Evolutionary conservation across 2,888 invertebrate species (phyloP), one percentile per base, ranked within the genome.

Genomic region (Allygus modestus): DNA sequence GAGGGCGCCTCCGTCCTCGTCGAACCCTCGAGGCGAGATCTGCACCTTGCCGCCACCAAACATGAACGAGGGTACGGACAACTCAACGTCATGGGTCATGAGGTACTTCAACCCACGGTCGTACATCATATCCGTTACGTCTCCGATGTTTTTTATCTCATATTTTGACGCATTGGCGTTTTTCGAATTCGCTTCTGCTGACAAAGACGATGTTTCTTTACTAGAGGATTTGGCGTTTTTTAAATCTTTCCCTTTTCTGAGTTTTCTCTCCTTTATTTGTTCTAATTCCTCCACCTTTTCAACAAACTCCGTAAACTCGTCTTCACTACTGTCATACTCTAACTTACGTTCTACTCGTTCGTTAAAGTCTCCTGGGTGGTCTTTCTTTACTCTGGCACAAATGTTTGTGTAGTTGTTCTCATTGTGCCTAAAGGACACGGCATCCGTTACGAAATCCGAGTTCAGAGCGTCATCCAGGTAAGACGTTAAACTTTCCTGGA

Each of bases 401-500:
- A 79, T 54, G n/a, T 79, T 28, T 20, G 79, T 91, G 89, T 92
- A 92, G 87, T 93, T 92, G 86, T 92, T 90, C 87, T 92, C 92
- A 89, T 95, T 95, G 88, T 92, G 93, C 86, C 91, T 93, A 89
- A 96, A 93, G 77, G 92, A 91, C 89, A 94, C 90, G 88, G 94
- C 92, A 89, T 94, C 92, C 85, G 94, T 93, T 23, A 95, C 91
- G 23, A 95, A 91, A 89, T 96, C 95, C 88, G 93, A 93, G 31
- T 93, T 92, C 81, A 97, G 91, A 33, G 93, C 93, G 41, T 93
- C 92, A 87, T 95, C 94, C 86, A 97, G 90, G 88, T 95, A 96
- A n/a, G 92, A 91, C 88, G 94, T 95, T 43, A 96, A 93, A 88
- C 95, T 96, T 88, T 94, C 95, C 88, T 96, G 95, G 84, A 97